A percentile compares a stretch with the other conserved stretches of the same genome.
These are phyloP conservation scores for Nipponia nippon DNA, from an alignment of 2,113 vertebrate genomes.

Conservation along the genomic window DNA sequence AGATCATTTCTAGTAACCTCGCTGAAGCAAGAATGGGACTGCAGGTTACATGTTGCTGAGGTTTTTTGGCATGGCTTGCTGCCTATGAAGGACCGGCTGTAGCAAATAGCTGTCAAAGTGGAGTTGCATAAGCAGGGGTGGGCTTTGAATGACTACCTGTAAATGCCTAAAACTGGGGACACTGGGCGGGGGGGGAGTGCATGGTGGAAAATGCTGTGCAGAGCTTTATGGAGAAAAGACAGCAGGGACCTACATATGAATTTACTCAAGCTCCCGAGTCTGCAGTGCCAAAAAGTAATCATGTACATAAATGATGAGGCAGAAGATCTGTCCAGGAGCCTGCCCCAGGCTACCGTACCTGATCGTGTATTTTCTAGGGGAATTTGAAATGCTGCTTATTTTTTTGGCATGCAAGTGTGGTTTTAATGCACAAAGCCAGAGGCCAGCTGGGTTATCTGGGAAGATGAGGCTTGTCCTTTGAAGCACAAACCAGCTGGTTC, in stretches of 20 bases:
- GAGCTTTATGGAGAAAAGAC: not conserved
- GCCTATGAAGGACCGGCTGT: not conserved
- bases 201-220: not conserved
- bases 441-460: not conserved
- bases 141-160: not conserved
- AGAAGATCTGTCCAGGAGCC: not conserved
- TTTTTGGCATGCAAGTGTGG: not conserved
- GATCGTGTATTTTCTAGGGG: slow-evolving; percentile 23
- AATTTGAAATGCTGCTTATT: slow-evolving; percentile 36
- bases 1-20: slow-evolving; percentile 43
- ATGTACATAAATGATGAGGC: not conserved
- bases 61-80: not conserved
- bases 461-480: slow-evolving; percentile 18
- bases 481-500: slow-evolving; percentile 34
- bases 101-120: not conserved
- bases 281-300: slow-evolving; percentile 27
- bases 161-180: not conserved
- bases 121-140: not conserved
- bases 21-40: not conserved
- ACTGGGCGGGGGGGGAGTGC: not conserved
- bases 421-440: not conserved
- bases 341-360: not conserved
- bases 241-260: not conserved
- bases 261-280: not conserved
- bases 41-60: not conserved